phyloP scores from a whole-genome alignment of 1,140 invertebrate genomes.

The Himalopsyche phryganea region DNA sequence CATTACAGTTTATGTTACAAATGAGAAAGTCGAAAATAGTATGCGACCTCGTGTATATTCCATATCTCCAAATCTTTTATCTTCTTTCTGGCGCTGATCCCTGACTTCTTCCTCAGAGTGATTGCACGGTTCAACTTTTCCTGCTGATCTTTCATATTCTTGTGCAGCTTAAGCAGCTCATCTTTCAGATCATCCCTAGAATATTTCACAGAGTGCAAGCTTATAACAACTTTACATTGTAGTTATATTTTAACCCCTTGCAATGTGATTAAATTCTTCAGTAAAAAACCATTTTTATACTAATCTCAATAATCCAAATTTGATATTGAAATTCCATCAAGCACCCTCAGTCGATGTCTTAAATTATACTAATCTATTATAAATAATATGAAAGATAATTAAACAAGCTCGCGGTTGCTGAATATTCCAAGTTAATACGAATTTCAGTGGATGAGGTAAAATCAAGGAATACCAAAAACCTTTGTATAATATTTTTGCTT shows the following conservation, averaged over 20 bases:
- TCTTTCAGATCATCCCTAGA: conserved; percentile 21
- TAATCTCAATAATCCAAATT: no score
- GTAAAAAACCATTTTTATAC: neutral
- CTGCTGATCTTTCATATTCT: conserved; percentile 23
- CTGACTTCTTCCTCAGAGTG: conserved; percentile 9
- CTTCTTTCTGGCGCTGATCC: conserved; percentile 8
- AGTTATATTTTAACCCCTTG: neutral
- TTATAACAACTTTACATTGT: neutral
- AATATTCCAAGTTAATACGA: neutral
- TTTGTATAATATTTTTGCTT: no score
- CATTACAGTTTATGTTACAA: neutral
- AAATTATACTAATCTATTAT: neutral
- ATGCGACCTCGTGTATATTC: conserved; percentile 17
- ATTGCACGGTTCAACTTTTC: conserved; percentile 23
- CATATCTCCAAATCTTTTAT: conserved; percentile 20
- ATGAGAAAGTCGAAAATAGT: neutral
- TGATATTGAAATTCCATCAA: no score
- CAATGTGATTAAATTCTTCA: neutral
- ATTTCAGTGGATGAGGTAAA: no score
- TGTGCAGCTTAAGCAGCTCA: conserved; percentile 13
- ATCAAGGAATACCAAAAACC: no score
- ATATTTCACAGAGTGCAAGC: neutral
- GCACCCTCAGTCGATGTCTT: no score
- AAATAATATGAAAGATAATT: neutral
- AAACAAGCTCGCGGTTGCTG: no score